Evolutionary conservation across 2,888 invertebrate genomes (phyloP).

Genomic region (Eudemis profundana): DNA sequence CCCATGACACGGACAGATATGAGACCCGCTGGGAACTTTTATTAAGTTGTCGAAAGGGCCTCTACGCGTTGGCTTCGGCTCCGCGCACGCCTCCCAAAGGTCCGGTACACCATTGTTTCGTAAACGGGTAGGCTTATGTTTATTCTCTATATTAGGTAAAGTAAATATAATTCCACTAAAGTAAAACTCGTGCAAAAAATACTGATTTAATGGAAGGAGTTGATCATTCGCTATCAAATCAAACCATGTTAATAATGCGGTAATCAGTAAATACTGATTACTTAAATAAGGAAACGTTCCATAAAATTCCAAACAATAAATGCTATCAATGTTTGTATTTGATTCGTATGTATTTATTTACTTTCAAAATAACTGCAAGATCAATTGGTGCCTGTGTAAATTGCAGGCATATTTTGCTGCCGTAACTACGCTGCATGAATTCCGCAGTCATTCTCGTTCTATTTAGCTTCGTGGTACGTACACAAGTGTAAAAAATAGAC

Average conservation of each 20-base stretch:
- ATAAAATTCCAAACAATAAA: background rate
- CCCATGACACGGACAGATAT: too few relatives aligned
- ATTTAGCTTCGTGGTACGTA: constrained; percentile 19
- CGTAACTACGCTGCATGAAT: constrained; percentile 5
- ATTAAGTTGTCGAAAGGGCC: too few relatives aligned
- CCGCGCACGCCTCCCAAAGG: too few relatives aligned
- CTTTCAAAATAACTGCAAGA: background rate
- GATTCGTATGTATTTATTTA: background rate
- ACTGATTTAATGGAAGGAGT: too few relatives aligned
- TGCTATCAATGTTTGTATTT: background rate
- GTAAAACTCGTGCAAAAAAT: too few relatives aligned
- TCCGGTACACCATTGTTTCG: too few relatives aligned
- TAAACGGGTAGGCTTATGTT: too few relatives aligned
- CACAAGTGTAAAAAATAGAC: constrained; percentile 30
- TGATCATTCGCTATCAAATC: background rate
- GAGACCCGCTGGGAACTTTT: too few relatives aligned
- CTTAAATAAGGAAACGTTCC: background rate
- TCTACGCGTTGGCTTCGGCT: too few relatives aligned
- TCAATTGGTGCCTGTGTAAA: background rate
- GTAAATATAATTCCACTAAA: too few relatives aligned
- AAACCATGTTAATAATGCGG: constrained; percentile 10
- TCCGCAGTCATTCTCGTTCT: constrained; percentile 21
- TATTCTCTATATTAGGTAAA: too few relatives aligned
- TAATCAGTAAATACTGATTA: background rate
- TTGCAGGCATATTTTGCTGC: constrained; percentile 3